phyloP scores from a whole-genome alignment of 2,888 invertebrate genomes.

The Maniola hyperantus region DNA sequence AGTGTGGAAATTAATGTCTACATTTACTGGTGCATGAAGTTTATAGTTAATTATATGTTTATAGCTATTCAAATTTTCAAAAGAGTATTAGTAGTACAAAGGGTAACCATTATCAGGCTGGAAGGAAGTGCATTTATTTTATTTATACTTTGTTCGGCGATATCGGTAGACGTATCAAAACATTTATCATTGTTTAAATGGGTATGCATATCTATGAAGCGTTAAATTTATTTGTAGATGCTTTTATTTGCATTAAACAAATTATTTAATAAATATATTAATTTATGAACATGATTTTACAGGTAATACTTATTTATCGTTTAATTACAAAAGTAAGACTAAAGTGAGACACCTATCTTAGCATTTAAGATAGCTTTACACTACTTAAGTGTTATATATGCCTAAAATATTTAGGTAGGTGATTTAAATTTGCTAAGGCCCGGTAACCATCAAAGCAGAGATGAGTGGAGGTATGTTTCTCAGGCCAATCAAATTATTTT shows the following conservation, averaged over 20 bases:
- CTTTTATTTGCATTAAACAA: constrained; percentile 23
- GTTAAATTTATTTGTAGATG: constrained; percentile 57
- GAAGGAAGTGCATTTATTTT: constrained; percentile 78
- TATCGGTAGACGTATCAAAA: constrained; percentile 65
- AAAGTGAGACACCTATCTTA: no score
- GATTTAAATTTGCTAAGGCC: no score
- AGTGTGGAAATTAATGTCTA: constrained; percentile 83
- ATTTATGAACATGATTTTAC: constrained; percentile 16
- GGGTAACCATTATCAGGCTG: constrained; percentile 75
- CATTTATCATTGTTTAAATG: constrained; percentile 71
- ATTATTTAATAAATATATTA: constrained; percentile 20
- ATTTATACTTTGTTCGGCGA: constrained; percentile 56
- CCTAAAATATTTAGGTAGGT: no score
- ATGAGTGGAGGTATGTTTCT: no score
- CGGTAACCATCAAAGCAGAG: no score
- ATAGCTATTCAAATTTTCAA: constrained; percentile 77
- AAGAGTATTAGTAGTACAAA: constrained; percentile 76
- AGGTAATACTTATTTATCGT: not conserved
- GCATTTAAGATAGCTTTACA: no score
- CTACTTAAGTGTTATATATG: no score
- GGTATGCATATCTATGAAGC: constrained; percentile 55
- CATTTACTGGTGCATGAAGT: constrained; percentile 83
- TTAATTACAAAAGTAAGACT: not conserved
- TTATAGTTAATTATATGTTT: constrained; percentile 81
- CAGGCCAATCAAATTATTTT: no score